phyloP scores from a whole-genome alignment of 2,797 vertebrate genomes.

The Hephaestus fuliginosus region DNA sequence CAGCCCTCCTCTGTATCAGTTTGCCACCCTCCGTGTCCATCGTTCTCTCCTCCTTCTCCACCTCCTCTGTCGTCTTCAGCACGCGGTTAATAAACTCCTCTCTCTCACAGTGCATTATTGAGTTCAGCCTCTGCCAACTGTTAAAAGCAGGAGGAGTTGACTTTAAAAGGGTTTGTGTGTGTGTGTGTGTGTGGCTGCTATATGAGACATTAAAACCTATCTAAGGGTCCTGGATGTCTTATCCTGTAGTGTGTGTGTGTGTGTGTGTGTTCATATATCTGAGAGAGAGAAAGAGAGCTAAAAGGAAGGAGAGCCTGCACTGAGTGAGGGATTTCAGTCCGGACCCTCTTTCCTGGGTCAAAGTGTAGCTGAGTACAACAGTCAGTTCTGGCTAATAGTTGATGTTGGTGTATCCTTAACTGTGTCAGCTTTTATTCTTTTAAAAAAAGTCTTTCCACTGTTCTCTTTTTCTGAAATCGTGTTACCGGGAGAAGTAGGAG shows the following conservation, averaged over 20 bases:
- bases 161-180: constrained; percentile 51
- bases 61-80: constrained; percentile 47
- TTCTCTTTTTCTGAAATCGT: constrained; percentile 55
- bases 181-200: constrained; percentile 18
- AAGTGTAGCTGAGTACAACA: constrained; percentile 62
- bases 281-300: constrained; percentile 55
- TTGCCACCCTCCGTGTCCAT: constrained; percentile 64
- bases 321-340: constrained; percentile 60
- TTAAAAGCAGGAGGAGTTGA: constrained; percentile 58
- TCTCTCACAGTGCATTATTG: constrained; percentile 55
- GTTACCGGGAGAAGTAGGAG: constrained; percentile 49
- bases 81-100: constrained; percentile 61
- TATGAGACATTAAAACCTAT: constrained; percentile 57
- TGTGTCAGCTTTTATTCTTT: constrained; percentile 14
- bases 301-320: constrained; percentile 55
- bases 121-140: constrained; percentile 56
- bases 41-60: constrained; percentile 29
- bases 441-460: constrained; percentile 40
- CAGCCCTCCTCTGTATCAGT: constrained; percentile 58
- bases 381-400: constrained; percentile 64
- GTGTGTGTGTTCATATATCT: constrained; percentile 54
- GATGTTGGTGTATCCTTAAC: constrained; percentile 43
- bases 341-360: constrained; percentile 64
- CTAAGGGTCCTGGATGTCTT: constrained; percentile 52
- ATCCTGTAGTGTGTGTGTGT: constrained; percentile 53